Percentiles rank a stretch among this genome's conserved stretches.
Conservation (phyloP, 1,140 invertebrate genomes). For the Eueides isabella region DNA sequence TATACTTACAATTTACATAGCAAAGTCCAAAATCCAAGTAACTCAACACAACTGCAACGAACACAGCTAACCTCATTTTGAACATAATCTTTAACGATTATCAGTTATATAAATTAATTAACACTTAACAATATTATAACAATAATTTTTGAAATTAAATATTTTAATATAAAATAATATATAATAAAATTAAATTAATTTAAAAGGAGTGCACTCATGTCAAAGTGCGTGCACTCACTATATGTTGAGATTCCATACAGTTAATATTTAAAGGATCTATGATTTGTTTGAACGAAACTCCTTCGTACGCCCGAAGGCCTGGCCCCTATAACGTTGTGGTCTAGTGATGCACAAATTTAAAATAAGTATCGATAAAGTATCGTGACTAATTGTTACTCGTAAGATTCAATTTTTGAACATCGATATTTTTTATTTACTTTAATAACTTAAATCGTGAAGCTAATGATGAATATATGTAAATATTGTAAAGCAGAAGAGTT, state of each 20-base stretch:
- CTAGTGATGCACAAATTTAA: constrained; percentile 49
- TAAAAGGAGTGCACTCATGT: constrained; percentile 50
- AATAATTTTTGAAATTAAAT: neutral
- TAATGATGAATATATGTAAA: neutral
- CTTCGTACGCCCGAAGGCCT: constrained; percentile 67
- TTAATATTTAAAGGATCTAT: constrained; percentile 74
- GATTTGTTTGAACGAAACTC: constrained; percentile 68
- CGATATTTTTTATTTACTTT: neutral
- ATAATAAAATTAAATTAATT: constrained; percentile 37
- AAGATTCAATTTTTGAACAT: neutral
- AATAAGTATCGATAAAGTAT: neutral
- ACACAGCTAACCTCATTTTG: constrained; percentile 60
- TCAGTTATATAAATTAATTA: constrained; percentile 22
- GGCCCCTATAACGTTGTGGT: constrained; percentile 65
- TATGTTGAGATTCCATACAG: constrained; percentile 57
- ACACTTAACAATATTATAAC: neutral
- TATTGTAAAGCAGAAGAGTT: neutral
- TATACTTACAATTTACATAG: constrained; percentile 69
- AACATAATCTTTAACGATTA: constrained; percentile 19
- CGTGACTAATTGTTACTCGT: neutral
- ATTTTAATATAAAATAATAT: constrained; percentile 26
- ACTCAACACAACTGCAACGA: constrained; percentile 44
- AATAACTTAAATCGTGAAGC: neutral
- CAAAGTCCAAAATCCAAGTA: constrained; percentile 55
- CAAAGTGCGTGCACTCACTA: constrained; percentile 59